Percentiles rank a stretch among this genome's conserved stretches.
Conservation (phyloP, 2,113 vertebrate species). For the Caranx melampygus region DNA sequence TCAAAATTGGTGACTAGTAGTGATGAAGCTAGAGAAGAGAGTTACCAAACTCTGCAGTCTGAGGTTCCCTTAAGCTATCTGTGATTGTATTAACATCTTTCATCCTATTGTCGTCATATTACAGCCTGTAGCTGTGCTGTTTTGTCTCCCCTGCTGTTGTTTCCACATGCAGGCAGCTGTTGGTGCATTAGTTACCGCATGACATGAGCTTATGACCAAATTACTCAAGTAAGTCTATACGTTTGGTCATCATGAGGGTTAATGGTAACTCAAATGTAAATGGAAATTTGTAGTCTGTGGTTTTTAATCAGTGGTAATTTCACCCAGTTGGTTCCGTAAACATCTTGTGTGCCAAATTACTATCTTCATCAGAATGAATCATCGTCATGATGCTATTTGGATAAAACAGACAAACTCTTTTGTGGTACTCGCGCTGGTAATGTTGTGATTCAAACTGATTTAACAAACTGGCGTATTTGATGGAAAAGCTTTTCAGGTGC, state of each 20-base stretch:
- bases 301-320: neutral
- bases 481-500: conserved; percentile 23
- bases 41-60: too few species aligned
- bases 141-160: neutral
- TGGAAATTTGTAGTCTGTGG: too few species aligned
- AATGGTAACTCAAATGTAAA: neutral
- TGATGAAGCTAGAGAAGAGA: too few species aligned
- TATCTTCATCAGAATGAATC: neutral
- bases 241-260: neutral
- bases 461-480: conserved; percentile 35
- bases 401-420: neutral
- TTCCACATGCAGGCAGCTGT: neutral
- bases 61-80: too few species aligned
- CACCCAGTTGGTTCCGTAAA: neutral
- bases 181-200: too few species aligned
- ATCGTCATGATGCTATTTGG: neutral
- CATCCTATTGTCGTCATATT: neutral
- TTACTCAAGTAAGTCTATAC: too few species aligned
- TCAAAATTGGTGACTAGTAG: too few species aligned
- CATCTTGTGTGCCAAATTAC: neutral
- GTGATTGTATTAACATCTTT: too few species aligned
- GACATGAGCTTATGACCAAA: neutral
- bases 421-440: conserved; percentile 7
- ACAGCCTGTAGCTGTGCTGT: neutral
- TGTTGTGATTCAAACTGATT: conserved; percentile 20